Conservation (phyloP, 2,888 invertebrate genomes). For the Lordiphosa andalusiaca region DNA sequence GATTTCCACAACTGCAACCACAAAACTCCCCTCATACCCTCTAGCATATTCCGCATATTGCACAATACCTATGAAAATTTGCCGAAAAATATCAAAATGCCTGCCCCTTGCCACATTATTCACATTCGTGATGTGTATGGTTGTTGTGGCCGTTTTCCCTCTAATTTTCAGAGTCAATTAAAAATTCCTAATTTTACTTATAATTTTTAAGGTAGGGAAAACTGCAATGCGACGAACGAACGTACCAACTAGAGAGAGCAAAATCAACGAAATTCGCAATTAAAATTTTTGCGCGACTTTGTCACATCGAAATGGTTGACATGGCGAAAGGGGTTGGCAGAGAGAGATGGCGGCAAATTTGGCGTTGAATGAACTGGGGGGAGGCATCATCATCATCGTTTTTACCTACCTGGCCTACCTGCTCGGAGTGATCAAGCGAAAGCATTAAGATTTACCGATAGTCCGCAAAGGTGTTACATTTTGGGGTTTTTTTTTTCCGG, state of each 20-base stretch:
- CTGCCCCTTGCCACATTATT: constrained; percentile 27
- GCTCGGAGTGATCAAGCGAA: constrained; percentile 1
- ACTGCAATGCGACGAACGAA: constrained; percentile 52
- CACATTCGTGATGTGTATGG: neutral
- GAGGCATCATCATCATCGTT: neutral
- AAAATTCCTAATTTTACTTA: constrained; percentile 71
- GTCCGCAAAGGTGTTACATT: constrained; percentile 3
- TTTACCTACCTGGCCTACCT: neutral
- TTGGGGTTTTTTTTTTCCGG: neutral
- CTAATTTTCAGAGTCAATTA: constrained; percentile 73
- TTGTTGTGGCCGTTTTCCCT: constrained; percentile 10
- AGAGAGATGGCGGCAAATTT: constrained; percentile 32
- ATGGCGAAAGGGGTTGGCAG: constrained; percentile 22
- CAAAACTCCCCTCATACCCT: neutral
- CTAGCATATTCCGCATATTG: constrained; percentile 2
- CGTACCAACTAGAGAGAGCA: constrained; percentile 22
- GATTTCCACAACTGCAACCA: no score
- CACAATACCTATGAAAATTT: constrained; percentile 51
- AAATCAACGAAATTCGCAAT: constrained; percentile 47
- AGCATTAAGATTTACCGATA: constrained; percentile 1
- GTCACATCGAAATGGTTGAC: constrained; percentile 43
- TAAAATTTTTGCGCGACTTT: constrained; percentile 67
- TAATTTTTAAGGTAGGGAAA: constrained; percentile 63
- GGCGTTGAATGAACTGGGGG: constrained; percentile 35
- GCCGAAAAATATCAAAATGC: constrained; percentile 38